These are phyloP conservation scores for Apus apus DNA, from an alignment of 2,113 vertebrate genomes.

Conservation along the genomic window DNA sequence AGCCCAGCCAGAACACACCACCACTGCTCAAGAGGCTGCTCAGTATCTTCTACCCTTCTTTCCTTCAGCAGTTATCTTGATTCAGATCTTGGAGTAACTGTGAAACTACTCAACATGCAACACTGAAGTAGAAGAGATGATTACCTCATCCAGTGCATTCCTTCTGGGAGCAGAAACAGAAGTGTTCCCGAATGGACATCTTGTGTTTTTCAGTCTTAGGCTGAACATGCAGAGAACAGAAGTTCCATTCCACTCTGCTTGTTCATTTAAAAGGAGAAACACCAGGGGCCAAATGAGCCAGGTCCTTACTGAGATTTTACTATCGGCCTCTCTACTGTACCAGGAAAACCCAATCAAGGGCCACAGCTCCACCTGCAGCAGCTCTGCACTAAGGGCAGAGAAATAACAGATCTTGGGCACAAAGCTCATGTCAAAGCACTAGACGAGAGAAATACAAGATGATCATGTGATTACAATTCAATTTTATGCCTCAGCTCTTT, in stretches of 20 bases:
- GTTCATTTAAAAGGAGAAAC: background rate
- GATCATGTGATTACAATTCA: background rate
- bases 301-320: background rate
- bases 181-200: background rate
- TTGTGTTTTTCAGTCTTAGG: background rate
- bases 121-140: background rate
- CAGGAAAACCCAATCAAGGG: background rate
- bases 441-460: background rate
- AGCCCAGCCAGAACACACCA: background rate
- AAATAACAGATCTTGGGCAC: background rate
- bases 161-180: constrained; percentile 1
- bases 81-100: constrained; percentile 27
- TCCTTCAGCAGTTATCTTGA: background rate
- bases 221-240: background rate
- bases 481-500: background rate
- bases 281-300: background rate
- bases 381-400: background rate
- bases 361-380: background rate
- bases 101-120: background rate
- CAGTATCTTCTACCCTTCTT: background rate
- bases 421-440: background rate
- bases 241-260: background rate
- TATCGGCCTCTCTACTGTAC: background rate
- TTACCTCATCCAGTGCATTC: constrained; percentile 14
- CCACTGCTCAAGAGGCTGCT: background rate